These are phyloP conservation scores for Cliona cf. orientalis DNA, from an alignment of 37 sponge, comb jelly and placozoan genomes.

Conservation along the genomic window DNA sequence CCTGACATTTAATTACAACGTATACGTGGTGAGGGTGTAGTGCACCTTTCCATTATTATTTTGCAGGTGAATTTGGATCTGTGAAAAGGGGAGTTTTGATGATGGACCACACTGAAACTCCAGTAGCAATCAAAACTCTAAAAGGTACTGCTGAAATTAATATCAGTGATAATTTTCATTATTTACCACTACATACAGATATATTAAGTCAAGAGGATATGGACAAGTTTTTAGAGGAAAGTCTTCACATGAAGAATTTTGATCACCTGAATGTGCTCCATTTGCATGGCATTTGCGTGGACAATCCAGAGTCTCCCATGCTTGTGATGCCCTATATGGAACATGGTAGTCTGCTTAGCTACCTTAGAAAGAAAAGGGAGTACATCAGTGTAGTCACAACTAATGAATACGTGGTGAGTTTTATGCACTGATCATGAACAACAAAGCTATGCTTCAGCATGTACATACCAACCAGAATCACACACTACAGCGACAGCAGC, in stretches of 20 bases:
- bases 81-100: not conserved
- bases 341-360: conserved; percentile 18
- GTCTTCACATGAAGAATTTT: conserved; percentile 16
- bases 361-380: not conserved
- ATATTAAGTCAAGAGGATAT: not conserved
- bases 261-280: conserved; percentile 1
- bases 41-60: not conserved
- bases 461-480: too few species aligned
- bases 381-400: not conserved
- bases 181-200: not conserved
- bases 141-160: not conserved
- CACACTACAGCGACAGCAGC: too few species aligned
- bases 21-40: not conserved
- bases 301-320: not conserved
- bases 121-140: not conserved
- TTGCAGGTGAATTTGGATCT: conserved; percentile 9
- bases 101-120: too few species aligned
- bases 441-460: too few species aligned
- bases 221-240: not conserved
- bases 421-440: too few species aligned
- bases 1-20: too few species aligned
- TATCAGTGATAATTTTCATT: not conserved
- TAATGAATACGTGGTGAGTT: too few species aligned
- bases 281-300: conserved; percentile 8
- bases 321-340: conserved; percentile 29